Evolutionary conservation across 2,797 vertebrate genomes (phyloP), one percentile per base, ranked within the genome.

Genomic region (Poecilia velifera): DNA sequence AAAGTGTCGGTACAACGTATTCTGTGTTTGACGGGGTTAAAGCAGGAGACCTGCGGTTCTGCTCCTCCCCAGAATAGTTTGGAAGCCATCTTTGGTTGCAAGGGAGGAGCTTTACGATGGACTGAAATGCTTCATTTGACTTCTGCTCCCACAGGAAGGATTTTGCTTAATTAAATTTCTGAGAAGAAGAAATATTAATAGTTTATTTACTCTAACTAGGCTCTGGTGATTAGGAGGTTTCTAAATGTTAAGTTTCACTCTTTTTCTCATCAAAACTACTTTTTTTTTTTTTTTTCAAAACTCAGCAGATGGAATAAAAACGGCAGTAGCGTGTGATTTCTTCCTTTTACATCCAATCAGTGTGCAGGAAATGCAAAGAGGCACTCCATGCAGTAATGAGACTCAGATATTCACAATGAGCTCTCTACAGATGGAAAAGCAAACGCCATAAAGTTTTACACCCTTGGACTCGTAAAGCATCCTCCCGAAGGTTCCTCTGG

Each of bases 131-230:
- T 80, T 84, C 73, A 36, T 87, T 89, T 81, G 74, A 55, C 80
- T 86, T 77, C 76, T 71, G 49, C 64, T 90, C 88, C 87, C 85
- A 36, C 41, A 84, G 88, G 81, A 88, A 53, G 18, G 57, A 71
- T 85, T 66, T 81, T 86, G 86, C 85, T 83, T 87, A 91, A 92
- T 90, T 74, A 70, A 57, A 83, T 86, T 79, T 34, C 62, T 3
- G 14, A 59, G 77, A 82, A 86, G 39, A 80, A 36, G 36, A 72
- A 76, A 64, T 85, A 87, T 83, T 16, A 87, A 82, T 57, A 81
- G 79, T 85, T 86, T 87, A 82, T 89, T 92, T 85, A 78, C 59
- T 86, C 84, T 83, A 86, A 88, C 86, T 82, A 85, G 77, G 6
- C 73, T 53, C 39, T 59, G 43, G 64, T 75, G 81, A n/a, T 3